Percentiles rank a stretch among this genome's conserved stretches.
Evolutionary conservation across 2,113 vertebrate genomes (phyloP).

Genomic region (Heliornis fulica): DNA sequence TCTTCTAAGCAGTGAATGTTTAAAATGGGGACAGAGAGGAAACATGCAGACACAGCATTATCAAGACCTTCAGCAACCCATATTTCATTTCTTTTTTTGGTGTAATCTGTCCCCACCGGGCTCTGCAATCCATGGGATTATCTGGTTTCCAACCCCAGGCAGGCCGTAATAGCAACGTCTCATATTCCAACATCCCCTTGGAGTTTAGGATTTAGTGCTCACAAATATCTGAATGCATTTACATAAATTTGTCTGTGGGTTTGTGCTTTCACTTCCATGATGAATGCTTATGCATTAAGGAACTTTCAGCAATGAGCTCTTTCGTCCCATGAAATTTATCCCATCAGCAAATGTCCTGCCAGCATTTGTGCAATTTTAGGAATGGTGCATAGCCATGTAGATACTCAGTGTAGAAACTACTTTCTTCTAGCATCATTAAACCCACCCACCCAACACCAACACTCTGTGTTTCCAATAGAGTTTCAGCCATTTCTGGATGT

Average conservation of each 20-base stretch:
- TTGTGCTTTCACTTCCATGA: background rate
- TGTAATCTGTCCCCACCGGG: background rate
- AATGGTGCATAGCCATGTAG: background rate
- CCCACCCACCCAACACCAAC: background rate
- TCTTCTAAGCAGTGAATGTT: rapidly evolving
- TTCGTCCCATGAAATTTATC: background rate
- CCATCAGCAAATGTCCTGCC: background rate
- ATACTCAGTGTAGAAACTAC: background rate
- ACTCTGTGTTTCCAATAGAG: background rate
- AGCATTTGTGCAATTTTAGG: background rate
- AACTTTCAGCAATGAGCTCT: background rate
- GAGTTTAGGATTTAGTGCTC: background rate
- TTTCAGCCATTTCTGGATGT: background rate
- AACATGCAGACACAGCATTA: background rate
- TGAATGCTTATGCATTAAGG: background rate
- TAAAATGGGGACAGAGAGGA: background rate
- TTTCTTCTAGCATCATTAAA: background rate
- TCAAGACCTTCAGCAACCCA: background rate
- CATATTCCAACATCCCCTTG: background rate
- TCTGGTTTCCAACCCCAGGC: background rate
- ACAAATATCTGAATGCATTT: background rate
- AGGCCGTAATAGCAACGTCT: background rate
- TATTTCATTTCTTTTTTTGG: background rate
- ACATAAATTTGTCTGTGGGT: background rate
- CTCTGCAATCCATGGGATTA: background rate